These are phyloP conservation scores for Myiothlypis chrysogaster DNA, from an alignment of 2,797 vertebrate genomes.

Conservation along the genomic window DNA sequence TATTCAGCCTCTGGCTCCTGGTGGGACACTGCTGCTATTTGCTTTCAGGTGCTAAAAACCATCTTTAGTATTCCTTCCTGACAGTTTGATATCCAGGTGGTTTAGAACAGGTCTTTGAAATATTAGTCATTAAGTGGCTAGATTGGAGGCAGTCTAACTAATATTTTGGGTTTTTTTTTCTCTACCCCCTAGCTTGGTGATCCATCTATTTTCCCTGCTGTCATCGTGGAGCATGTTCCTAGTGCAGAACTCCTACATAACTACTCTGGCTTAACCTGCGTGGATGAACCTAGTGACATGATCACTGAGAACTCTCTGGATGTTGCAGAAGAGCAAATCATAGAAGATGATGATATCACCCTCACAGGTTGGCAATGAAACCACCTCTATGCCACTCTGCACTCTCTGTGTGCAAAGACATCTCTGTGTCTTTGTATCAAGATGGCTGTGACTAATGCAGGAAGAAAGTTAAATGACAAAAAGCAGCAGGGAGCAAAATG, in stretches of 20 bases:
- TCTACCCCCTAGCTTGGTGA: slow-evolving; percentile 78
- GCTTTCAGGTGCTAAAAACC: background rate
- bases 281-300: slow-evolving; percentile 83
- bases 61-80: background rate
- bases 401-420: background rate
- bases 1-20: background rate
- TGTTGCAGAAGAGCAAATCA: slow-evolving; percentile 81
- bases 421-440: background rate
- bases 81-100: background rate
- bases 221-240: slow-evolving; percentile 92
- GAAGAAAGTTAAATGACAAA: background rate
- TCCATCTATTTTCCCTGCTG: slow-evolving; percentile 87
- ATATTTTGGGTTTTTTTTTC: background rate
- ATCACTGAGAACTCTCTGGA: slow-evolving; percentile 83
- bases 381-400: background rate
- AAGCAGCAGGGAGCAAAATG: background rate
- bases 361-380: slow-evolving; percentile 82
- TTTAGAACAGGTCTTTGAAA: background rate
- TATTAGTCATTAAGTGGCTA: background rate
- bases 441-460: background rate
- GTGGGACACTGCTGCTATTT: background rate
- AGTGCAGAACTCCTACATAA: slow-evolving; percentile 85
- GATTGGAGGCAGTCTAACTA: background rate
- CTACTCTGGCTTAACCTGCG: slow-evolving; percentile 86
- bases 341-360: slow-evolving; percentile 81